Evolutionary conservation across 2,113 vertebrate species (phyloP).

Genomic region (Danionella cerebrum): DNA sequence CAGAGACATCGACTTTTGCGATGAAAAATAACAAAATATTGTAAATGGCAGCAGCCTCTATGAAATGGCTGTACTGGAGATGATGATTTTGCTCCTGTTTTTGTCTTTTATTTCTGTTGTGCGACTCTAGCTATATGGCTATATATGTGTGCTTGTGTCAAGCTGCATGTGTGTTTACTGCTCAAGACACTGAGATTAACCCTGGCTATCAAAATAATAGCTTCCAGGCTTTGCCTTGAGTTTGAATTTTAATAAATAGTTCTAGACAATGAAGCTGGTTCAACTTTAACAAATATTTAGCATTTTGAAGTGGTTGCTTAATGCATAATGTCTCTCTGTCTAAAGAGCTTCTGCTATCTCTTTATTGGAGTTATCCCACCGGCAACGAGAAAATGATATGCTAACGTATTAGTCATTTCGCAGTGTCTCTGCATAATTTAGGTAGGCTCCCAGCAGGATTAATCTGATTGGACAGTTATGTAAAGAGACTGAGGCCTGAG

Average conservation of each 20-base stretch:
- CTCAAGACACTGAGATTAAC: constrained; percentile 5
- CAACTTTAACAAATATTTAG: too few species aligned
- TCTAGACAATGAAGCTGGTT: too few species aligned
- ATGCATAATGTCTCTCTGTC: background rate
- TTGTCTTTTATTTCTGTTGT: constrained; percentile 38
- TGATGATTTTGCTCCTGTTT: constrained; percentile 67
- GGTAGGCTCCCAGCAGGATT: constrained; percentile 36
- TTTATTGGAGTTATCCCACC: constrained; percentile 29
- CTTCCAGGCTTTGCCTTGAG: background rate
- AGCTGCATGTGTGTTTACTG: constrained; percentile 1
- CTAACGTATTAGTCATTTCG: constrained; percentile 41
- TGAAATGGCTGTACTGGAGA: constrained; percentile 83
- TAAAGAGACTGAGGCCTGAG: constrained; percentile 36
- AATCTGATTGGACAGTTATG: constrained; percentile 42
- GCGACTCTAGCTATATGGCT: constrained; percentile 28
- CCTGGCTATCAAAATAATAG: constrained; percentile 24
- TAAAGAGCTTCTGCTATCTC: background rate
- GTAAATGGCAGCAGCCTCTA: constrained; percentile 86
- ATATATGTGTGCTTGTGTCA: background rate
- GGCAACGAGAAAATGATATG: constrained; percentile 39
- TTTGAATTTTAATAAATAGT: too few species aligned
- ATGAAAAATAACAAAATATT: constrained; percentile 98
- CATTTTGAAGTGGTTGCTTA: too few species aligned
- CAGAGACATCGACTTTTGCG: constrained; percentile 92
- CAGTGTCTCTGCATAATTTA: constrained; percentile 39